Conservation (phyloP, 2,113 vertebrate species). For the Nansenia antarctica region DNA sequence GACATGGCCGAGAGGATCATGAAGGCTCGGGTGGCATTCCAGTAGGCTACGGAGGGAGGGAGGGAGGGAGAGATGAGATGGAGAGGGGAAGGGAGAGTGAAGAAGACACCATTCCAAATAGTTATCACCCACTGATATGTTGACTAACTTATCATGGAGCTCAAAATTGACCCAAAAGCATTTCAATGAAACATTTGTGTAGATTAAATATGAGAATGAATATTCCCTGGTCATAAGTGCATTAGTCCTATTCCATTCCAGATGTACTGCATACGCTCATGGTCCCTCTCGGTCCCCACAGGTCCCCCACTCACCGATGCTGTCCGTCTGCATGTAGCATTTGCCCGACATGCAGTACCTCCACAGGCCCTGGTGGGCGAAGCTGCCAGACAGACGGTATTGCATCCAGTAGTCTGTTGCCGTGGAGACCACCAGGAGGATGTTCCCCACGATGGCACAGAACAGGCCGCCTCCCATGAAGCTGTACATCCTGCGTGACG, state of each 20-base stretch:
- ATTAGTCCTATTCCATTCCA: no score
- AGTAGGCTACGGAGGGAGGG: slow-evolving; percentile 75
- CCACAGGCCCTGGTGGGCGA: slow-evolving; percentile 90
- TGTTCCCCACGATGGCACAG: slow-evolving; percentile 87
- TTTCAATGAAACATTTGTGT: no score
- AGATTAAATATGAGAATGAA: no score
- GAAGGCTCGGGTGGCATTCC: slow-evolving; percentile 89
- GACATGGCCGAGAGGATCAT: slow-evolving; percentile 89
- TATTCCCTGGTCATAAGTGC: no score
- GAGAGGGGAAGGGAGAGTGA: background rate
- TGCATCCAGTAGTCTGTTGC: slow-evolving; percentile 94
- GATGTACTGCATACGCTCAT: background rate
- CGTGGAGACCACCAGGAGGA: slow-evolving; percentile 85
- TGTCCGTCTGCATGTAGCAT: slow-evolving; percentile 88
- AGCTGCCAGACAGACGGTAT: slow-evolving; percentile 83
- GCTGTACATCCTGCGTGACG: slow-evolving; percentile 83
- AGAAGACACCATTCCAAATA: background rate
- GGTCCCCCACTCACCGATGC: slow-evolving; percentile 78
- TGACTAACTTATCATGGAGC: background rate
- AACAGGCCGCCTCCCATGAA: slow-evolving; percentile 91
- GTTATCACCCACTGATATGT: background rate
- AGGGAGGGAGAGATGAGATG: background rate
- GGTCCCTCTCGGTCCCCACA: background rate
- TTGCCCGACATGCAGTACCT: slow-evolving; percentile 86
- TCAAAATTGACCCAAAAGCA: no score